Conservation (phyloP, 1,140 invertebrate species). For the Achroia grisella region DNA sequence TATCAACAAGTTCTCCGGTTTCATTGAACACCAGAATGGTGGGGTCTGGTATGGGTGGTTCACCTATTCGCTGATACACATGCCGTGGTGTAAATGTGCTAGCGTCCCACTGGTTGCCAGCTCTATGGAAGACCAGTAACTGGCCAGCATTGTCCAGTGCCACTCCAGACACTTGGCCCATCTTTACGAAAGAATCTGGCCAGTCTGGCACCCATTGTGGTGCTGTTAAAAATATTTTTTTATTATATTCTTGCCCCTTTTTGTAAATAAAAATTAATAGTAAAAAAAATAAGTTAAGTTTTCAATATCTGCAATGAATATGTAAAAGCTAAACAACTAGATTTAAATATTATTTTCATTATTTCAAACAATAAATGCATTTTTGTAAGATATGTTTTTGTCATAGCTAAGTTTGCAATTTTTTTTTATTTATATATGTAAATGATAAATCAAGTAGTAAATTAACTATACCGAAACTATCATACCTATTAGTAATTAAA, state of each 20-base stretch:
- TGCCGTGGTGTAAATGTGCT: conserved; percentile 79
- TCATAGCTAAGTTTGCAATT: too few relatives aligned
- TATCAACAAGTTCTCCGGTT: conserved; percentile 80
- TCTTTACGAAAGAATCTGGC: conserved; percentile 67
- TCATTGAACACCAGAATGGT: conserved; percentile 85
- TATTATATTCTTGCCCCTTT: neutral
- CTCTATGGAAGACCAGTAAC: conserved; percentile 90
- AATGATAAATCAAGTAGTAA: too few relatives aligned
- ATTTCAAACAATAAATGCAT: neutral
- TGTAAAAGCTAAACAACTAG: neutral
- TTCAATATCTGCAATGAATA: neutral
- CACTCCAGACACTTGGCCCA: conserved; percentile 89
- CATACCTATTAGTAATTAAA: too few relatives aligned
- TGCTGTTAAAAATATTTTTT: conserved; percentile 19
- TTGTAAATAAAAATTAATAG: neutral
- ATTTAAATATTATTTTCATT: neutral
- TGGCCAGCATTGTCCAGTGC: conserved; percentile 82
- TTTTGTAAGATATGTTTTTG: too few relatives aligned
- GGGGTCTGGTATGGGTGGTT: conserved; percentile 81
- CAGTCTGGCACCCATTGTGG: conserved; percentile 69
- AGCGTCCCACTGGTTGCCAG: conserved; percentile 80
- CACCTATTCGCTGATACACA: conserved; percentile 74
- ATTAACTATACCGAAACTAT: too few relatives aligned
- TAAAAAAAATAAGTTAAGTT: neutral
- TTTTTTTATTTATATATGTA: neutral